Percentiles rank a stretch among this genome's conserved stretches.
phyloP scores from a whole-genome alignment of 2,888 invertebrate genomes.

The Molorchus minor region DNA sequence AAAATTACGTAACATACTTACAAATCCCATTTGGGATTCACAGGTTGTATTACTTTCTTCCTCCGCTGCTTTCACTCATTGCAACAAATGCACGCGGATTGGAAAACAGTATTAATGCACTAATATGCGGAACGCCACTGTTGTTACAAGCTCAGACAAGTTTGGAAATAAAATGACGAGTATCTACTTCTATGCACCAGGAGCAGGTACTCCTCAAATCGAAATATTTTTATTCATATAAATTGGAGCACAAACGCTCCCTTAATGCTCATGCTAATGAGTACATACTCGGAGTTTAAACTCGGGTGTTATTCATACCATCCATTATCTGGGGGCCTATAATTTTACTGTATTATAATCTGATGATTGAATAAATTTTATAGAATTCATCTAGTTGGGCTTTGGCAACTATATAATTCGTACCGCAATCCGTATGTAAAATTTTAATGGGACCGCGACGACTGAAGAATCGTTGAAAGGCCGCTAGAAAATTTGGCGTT shows the following conservation, averaged over 20 bases:
- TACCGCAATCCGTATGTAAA: not conserved
- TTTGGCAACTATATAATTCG: not conserved
- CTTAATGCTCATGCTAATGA: no score
- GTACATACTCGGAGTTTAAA: no score
- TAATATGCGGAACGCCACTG: not conserved
- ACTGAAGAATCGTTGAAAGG: not conserved
- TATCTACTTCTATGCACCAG: not conserved
- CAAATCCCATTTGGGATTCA: not conserved
- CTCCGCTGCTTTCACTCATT: not conserved
- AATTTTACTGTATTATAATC: no score
- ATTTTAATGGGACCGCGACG: not conserved
- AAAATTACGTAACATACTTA: conserved; percentile 7
- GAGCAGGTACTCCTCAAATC: not conserved
- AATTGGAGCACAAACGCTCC: not conserved
- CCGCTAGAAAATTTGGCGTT: not conserved
- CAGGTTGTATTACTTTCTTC: not conserved
- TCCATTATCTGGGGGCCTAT: no score
- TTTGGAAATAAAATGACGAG: not conserved
- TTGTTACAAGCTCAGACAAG: not conserved
- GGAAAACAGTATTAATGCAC: not conserved
- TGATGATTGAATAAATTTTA: not conserved
- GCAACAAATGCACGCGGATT: not conserved
- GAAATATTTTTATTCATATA: not conserved
- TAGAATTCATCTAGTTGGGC: not conserved
- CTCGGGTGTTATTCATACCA: no score